Conservation (phyloP, 2,888 invertebrate species). For the Atethmia centrago region DNA sequence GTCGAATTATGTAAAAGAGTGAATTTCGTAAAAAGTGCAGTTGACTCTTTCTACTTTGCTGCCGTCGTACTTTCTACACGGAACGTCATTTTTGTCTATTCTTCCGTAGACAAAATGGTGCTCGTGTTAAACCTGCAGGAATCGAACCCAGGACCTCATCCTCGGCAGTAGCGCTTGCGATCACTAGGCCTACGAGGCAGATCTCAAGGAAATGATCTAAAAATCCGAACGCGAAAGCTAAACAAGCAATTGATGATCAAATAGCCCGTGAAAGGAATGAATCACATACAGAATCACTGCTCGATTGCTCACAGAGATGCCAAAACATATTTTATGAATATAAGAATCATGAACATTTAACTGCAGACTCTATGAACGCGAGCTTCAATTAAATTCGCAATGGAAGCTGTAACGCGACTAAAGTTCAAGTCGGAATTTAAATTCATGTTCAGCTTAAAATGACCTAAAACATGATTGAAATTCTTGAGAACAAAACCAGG, state of each 20-base stretch:
- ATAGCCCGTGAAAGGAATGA: conserved; percentile 7
- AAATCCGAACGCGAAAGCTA: conserved; percentile 1
- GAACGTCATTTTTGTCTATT: too few species aligned
- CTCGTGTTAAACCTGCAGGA: too few species aligned
- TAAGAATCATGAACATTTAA: conserved; percentile 7
- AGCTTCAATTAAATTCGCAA: conserved; percentile 11
- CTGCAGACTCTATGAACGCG: conserved; percentile 9
- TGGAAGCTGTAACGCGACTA: background rate
- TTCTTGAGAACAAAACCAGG: conserved; percentile 4
- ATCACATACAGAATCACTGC: conserved; percentile 29
- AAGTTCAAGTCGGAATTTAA: conserved; percentile 29
- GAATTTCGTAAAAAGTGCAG: too few species aligned
- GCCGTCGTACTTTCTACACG: too few species aligned
- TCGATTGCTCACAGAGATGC: conserved; percentile 4
- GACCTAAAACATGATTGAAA: background rate
- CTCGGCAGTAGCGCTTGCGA: too few species aligned
- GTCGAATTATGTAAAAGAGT: too few species aligned
- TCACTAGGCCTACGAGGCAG: too few species aligned
- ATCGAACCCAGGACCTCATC: too few species aligned
- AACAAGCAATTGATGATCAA: conserved; percentile 13
- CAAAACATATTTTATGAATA: conserved; percentile 21
- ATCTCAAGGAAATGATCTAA: conserved; percentile 4
- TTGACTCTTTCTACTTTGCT: too few species aligned
- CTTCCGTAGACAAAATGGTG: too few species aligned
- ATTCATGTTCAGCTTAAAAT: conserved; percentile 15